Conservation (phyloP, 2,113 vertebrate genomes). For the Centrocercus urophasianus region DNA sequence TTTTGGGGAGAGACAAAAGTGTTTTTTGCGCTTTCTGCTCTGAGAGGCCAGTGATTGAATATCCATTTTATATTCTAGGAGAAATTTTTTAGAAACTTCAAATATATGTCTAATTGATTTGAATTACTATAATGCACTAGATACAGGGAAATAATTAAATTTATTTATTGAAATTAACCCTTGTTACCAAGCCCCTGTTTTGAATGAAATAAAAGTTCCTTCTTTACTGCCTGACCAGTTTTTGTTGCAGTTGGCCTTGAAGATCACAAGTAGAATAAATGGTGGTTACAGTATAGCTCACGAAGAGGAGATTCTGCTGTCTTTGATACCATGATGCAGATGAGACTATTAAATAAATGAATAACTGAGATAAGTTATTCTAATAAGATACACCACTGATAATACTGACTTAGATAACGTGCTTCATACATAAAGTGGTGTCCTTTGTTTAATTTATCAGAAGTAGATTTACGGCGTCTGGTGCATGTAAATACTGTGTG, state of each 20-base stretch:
- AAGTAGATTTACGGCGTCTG: not conserved
- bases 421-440: not conserved
- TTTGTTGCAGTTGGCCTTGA: not conserved
- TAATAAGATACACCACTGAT: not conserved
- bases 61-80: not conserved
- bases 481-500: not conserved
- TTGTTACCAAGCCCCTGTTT: not conserved
- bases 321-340: not conserved
- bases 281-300: not conserved
- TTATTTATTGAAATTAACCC: not conserved
- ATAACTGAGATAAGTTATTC: not conserved
- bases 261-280: not conserved
- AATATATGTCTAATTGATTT: not conserved
- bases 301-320: not conserved
- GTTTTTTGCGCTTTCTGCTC: not conserved
- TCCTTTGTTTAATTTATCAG: not conserved
- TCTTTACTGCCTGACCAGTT: not conserved
- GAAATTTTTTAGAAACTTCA: not conserved
- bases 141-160: not conserved
- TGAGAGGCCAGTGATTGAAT: accelerated
- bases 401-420: not conserved
- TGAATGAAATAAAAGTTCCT: not conserved
- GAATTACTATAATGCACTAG: not conserved
- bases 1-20: not conserved
- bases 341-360: not conserved